Conservation (phyloP, 2,113 vertebrate genomes). For the Synodontis membranacea region DNA sequence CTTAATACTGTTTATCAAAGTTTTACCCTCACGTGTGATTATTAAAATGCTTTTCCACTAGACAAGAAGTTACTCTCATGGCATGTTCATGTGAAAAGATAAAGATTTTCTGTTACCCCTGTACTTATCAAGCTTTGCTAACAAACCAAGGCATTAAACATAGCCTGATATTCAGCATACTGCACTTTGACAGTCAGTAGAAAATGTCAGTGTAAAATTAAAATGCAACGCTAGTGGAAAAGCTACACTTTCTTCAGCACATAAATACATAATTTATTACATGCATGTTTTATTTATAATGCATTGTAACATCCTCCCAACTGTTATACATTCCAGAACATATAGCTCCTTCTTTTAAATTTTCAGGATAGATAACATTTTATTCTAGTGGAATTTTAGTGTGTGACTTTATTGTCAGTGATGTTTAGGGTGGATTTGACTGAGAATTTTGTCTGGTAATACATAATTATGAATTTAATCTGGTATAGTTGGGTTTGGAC, state of each 20-base stretch:
- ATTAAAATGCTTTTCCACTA: neutral
- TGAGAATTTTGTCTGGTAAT: neutral
- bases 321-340: neutral
- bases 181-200: neutral
- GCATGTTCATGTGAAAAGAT: neutral
- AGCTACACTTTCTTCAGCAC: neutral
- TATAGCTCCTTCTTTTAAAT: neutral
- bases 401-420: neutral
- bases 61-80: neutral
- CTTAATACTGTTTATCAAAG: neutral
- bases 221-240: neutral
- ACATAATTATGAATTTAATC: neutral
- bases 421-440: neutral
- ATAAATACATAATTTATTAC: neutral
- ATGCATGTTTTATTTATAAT: neutral
- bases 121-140: neutral
- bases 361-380: neutral
- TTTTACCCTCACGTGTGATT: neutral
- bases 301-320: constrained; percentile 2
- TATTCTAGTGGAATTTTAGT: neutral
- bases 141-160: neutral
- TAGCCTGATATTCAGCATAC: neutral
- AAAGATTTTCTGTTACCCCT: neutral
- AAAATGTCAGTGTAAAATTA: neutral
- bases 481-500: neutral